Evolutionary conservation across 2,113 vertebrate genomes (phyloP).

Genomic region (Alethe castanea): DNA sequence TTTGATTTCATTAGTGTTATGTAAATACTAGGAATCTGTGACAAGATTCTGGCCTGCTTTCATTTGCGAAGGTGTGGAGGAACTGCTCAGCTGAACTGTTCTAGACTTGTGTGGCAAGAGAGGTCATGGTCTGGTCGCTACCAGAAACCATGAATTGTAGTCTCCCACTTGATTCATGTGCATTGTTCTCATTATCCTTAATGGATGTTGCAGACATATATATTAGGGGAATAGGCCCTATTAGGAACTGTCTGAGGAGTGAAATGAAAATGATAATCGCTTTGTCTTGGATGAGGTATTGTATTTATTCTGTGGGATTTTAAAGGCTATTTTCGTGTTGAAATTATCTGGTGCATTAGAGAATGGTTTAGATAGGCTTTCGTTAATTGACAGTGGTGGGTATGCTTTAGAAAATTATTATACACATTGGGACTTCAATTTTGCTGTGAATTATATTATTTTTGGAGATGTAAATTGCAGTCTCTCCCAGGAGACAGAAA

Average conservation of each 20-base stretch:
- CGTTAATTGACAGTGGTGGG: constrained; percentile 33
- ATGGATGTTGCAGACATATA: not conserved
- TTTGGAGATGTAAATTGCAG: constrained; percentile 27
- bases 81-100: not conserved
- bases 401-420: constrained; percentile 43
- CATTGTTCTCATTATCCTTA: not conserved
- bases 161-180: not conserved
- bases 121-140: not conserved
- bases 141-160: not conserved
- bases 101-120: not conserved
- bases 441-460: constrained; percentile 38
- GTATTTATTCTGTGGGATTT: constrained; percentile 45
- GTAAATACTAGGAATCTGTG: not conserved
- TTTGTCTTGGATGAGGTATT: constrained; percentile 35
- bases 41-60: not conserved
- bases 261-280: constrained; percentile 37
- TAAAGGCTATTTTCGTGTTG: constrained; percentile 34
- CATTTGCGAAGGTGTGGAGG: not conserved
- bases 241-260: constrained; percentile 5
- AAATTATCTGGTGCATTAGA: constrained; percentile 35
- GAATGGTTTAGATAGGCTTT: constrained; percentile 13
- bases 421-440: not conserved
- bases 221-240: not conserved
- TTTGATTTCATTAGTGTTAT: not conserved
- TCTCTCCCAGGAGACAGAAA: not conserved